Base-by-base conservation (phyloP, 2,888 invertebrate genomes). In the Bombylius discolor region DNA sequence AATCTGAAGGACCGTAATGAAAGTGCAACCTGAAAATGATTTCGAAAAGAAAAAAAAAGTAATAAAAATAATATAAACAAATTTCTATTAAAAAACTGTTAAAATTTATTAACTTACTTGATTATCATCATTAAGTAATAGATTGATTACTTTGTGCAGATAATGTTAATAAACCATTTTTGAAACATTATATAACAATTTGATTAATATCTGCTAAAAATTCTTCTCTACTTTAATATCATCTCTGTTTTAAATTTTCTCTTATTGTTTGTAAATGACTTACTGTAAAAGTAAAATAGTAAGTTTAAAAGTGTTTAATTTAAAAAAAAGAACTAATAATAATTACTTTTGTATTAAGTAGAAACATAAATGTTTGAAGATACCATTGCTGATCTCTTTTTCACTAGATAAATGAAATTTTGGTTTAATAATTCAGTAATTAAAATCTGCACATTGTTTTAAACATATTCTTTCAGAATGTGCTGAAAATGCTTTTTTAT, bases 141-240 rank as follows among this genome's bases (percentile, higher is more conserved):
- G 99, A 77, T 99, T 99, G 63, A 99, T 99, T 92, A 58, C 87
- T 79, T 65, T 89, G 87, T 0, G 96, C 92, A 0, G 91, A 89
- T 12, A 87, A 77, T 0, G 96, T 96, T 56, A 94, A 72, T 13
- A 87, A 83, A 73, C 88, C n/a, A n/a, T 90, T 59, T 89, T 89
- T 0, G 82, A 79, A 47, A 92, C 97, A 74, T 98, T 98, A 68
- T 96, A 98, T 2, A 91, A 95, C 89, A 63, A 99, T 96, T 72
- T 93, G 92, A 74, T 92, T 90, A 4, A 99, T 89, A 73, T 99
- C 99, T 0, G 87, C 86, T 0, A n/a, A n/a, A n/a, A n/a, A n/a
- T n/a, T n/a, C n/a, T n/a, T n/a, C n/a, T n/a, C n/a, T n/a, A n/a
- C n/a, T 91, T 67, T 91, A 91, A 70, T 99, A 99, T 64, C 88